These are phyloP conservation scores for Spialia ferax DNA, from an alignment of 2,888 invertebrate genomes.

Conservation along the genomic window DNA sequence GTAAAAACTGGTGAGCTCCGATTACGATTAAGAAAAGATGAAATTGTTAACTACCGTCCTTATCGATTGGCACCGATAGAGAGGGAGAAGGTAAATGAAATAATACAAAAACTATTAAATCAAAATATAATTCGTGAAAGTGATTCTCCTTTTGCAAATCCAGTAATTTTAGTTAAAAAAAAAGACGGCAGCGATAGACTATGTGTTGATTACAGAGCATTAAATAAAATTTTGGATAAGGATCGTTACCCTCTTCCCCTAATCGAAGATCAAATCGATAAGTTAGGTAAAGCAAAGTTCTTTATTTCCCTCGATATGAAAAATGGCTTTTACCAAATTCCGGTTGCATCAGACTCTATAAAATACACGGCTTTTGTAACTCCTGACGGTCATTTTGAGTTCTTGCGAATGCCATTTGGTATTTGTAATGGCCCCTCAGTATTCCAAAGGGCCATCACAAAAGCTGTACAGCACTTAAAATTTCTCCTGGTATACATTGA, in stretches of 20 bases:
- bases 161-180: slow-evolving; percentile 47
- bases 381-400: slow-evolving; percentile 45
- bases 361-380: slow-evolving; percentile 46
- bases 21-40: slow-evolving; percentile 33
- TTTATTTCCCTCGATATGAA: slow-evolving; percentile 45
- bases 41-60: slow-evolving; percentile 42
- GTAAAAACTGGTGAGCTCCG: slow-evolving; percentile 43
- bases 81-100: slow-evolving; percentile 43
- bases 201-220: slow-evolving; percentile 46
- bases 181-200: slow-evolving; percentile 44
- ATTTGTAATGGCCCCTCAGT: slow-evolving; percentile 47
- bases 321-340: slow-evolving; percentile 45
- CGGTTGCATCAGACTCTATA: slow-evolving; percentile 33
- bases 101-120: slow-evolving; percentile 43
- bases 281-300: slow-evolving; percentile 42
- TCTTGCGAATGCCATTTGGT: slow-evolving; percentile 48
- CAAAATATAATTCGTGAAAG: slow-evolving; percentile 43
- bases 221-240: slow-evolving; percentile 45
- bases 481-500: slow-evolving; percentile 45
- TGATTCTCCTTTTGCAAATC: slow-evolving; percentile 46
- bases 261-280: no score
- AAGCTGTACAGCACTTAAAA: slow-evolving; percentile 43
- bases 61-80: slow-evolving; percentile 47
- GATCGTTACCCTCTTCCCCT: slow-evolving; percentile 47
- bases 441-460: slow-evolving; percentile 45